These are phyloP conservation scores for Choreutis nemorana DNA, from an alignment of 2,888 invertebrate species.

Conservation along the genomic window DNA sequence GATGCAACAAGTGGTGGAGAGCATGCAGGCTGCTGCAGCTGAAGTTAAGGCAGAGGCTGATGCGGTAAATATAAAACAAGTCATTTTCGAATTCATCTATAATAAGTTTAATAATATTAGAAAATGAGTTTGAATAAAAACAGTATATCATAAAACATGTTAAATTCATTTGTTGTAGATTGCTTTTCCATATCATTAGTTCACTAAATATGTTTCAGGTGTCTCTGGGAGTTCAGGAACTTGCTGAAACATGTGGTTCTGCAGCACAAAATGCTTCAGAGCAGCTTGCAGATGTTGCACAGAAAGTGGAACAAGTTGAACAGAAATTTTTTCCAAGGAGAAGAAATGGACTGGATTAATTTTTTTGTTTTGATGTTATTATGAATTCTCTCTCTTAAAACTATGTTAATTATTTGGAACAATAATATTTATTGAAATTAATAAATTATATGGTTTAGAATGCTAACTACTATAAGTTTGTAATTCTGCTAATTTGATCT, in stretches of 20 bases:
- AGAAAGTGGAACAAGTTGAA: constrained; percentile 45
- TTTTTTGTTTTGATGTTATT: too few species aligned
- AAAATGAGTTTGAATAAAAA: too few species aligned
- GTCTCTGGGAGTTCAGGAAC: constrained; percentile 44
- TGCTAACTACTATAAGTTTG: too few species aligned
- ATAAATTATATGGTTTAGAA: too few species aligned
- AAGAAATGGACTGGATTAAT: constrained; percentile 51
- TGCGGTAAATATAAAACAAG: too few species aligned
- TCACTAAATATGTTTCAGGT: constrained; percentile 23
- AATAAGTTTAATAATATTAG: too few species aligned
- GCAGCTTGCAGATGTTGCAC: constrained; percentile 40
- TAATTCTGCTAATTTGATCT: too few species aligned
- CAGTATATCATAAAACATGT: too few species aligned
- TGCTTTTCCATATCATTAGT: background rate
- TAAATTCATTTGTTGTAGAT: too few species aligned
- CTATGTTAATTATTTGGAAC: too few species aligned
- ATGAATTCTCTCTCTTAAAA: too few species aligned
- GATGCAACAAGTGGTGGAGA: constrained; percentile 41
- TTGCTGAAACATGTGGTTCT: constrained; percentile 49
- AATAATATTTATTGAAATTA: too few species aligned
- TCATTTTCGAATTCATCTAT: constrained; percentile 1
- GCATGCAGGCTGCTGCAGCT: constrained; percentile 41
- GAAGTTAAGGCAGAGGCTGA: constrained; percentile 46
- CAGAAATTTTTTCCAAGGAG: constrained; percentile 42
- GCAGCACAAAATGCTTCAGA: constrained; percentile 47